Percentiles rank a stretch among this genome's conserved stretches.
These are phyloP conservation scores for Prosopocoilus inquinatus DNA, from an alignment of 2,888 invertebrate genomes.

Conservation along the genomic window DNA sequence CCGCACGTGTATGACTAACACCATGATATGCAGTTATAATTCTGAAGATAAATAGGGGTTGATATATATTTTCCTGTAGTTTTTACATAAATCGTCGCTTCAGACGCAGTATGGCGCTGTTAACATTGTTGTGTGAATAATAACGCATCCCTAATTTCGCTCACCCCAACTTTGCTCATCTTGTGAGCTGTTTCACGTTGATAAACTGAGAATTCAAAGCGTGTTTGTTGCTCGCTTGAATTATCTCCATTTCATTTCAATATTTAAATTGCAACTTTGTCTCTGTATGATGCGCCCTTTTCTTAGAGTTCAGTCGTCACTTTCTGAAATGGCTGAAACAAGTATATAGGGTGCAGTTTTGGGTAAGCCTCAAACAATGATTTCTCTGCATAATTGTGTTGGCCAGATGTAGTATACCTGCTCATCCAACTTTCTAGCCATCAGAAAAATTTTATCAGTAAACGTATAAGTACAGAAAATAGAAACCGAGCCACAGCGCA, in stretches of 20 bases:
- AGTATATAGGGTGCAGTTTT: no score
- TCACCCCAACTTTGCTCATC: constrained; percentile 10
- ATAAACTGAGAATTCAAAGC: constrained; percentile 24
- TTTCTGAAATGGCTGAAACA: no score
- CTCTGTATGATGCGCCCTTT: no score
- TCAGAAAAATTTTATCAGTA: not conserved
- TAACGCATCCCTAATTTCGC: constrained; percentile 22
- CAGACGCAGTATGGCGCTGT: constrained; percentile 11
- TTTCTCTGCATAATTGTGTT: no score
- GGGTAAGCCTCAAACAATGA: no score
- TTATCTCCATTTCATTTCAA: constrained; percentile 5
- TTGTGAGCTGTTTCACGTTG: constrained; percentile 26
- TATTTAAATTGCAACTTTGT: no score
- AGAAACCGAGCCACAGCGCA: not conserved
- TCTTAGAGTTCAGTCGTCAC: no score
- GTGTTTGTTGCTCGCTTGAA: constrained; percentile 15
- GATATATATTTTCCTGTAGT: constrained; percentile 43
- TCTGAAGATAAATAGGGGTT: constrained; percentile 47
- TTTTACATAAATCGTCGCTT: constrained; percentile 42
- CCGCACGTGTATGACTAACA: constrained; percentile 45
- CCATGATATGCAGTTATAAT: constrained; percentile 47
- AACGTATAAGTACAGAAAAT: not conserved
- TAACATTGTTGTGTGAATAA: constrained; percentile 29
- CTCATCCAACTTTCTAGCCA: constrained; percentile 10
- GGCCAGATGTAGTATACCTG: constrained; percentile 8